These are phyloP conservation scores for Dufourea novaeangliae DNA, from an alignment of 1,140 invertebrate species.

Conservation along the genomic window DNA sequence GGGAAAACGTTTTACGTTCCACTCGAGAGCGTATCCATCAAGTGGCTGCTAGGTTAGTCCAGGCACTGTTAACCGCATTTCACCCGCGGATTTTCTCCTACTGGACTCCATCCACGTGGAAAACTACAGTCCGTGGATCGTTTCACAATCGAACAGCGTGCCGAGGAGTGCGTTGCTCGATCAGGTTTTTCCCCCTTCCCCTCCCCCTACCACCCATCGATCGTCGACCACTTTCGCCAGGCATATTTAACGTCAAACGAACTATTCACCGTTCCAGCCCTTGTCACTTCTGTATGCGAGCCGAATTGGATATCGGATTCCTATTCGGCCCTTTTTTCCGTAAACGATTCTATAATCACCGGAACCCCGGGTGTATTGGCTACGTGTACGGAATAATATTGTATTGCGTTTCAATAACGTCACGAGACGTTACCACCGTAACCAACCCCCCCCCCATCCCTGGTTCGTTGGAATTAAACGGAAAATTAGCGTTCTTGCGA, in stretches of 20 bases:
- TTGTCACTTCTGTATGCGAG: constrained; percentile 11
- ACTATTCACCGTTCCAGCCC: background rate
- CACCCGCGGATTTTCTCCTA: background rate
- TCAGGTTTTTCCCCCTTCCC: background rate
- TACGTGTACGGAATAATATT: constrained; percentile 43
- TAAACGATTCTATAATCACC: constrained; percentile 46
- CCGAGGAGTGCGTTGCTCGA: background rate
- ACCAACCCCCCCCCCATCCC: too few relatives aligned
- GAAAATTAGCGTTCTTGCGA: constrained; percentile 33
- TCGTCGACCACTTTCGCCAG: background rate
- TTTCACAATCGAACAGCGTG: background rate
- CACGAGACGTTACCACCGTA: background rate
- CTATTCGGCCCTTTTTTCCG: constrained; percentile 37
- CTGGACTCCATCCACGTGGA: too few relatives aligned
- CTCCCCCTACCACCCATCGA: too few relatives aligned
- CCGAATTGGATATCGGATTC: constrained; percentile 39
- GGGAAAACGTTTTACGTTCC: too few relatives aligned
- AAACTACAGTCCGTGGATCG: background rate
- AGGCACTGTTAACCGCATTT: too few relatives aligned
- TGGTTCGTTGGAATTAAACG: background rate
- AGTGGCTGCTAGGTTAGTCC: too few relatives aligned
- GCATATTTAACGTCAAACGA: constrained; percentile 36
- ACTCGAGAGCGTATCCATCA: too few relatives aligned
- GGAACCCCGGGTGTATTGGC: background rate
- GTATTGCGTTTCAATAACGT: constrained; percentile 15